Conservation (phyloP, 1,140 invertebrate species). For the Cydia splendana region DNA sequence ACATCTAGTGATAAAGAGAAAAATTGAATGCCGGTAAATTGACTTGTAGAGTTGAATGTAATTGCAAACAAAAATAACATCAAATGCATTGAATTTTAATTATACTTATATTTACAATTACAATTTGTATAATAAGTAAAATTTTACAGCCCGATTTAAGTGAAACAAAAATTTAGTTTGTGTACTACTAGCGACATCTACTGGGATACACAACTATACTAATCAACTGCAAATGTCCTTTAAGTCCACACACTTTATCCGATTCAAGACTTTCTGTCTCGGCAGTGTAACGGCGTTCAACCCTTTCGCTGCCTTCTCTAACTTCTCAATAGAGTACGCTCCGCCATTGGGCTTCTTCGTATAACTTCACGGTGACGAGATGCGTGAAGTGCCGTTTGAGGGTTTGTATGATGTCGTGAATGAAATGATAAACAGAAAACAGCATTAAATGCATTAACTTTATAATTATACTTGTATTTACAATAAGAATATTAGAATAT, state of each 20-base stretch:
- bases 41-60: not conserved
- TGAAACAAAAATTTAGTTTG: not conserved
- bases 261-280: conserved; percentile 77
- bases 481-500: conserved; percentile 2
- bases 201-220: too few relatives aligned
- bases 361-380: conserved; percentile 84
- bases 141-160: not conserved
- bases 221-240: too few relatives aligned
- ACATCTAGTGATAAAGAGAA: too few relatives aligned
- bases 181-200: too few relatives aligned
- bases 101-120: not conserved
- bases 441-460: not conserved
- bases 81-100: not conserved
- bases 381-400: conserved; percentile 84
- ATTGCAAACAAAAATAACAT: conserved; percentile 20
- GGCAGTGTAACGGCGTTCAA: conserved; percentile 78
- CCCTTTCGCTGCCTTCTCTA: conserved; percentile 77
- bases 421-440: too few relatives aligned
- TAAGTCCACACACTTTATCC: conserved; percentile 80
- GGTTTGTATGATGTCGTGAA: conserved; percentile 81
- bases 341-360: conserved; percentile 85
- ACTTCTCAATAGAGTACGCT: conserved; percentile 69
- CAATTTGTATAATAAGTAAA: too few relatives aligned
- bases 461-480: conserved; percentile 10
- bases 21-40: too few relatives aligned